phyloP scores from a whole-genome alignment of 2,113 vertebrate genomes.

The Xyrauchen texanus region DNA sequence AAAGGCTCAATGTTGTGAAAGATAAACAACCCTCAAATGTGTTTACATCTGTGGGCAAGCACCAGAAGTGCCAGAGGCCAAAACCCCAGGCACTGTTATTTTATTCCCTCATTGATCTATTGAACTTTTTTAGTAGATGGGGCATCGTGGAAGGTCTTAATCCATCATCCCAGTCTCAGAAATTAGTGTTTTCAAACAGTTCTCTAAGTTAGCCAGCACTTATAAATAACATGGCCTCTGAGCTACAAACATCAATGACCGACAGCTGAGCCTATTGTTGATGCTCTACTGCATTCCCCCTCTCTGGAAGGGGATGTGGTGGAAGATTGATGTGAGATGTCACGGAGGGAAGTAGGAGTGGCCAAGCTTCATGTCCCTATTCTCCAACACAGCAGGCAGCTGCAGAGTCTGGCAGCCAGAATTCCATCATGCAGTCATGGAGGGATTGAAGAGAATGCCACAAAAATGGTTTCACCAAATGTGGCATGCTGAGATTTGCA shows the following conservation, averaged over 20 bases:
- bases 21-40: constrained; percentile 50
- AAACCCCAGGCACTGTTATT: constrained; percentile 26
- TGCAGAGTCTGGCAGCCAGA: constrained; percentile 74
- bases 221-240: constrained; percentile 45
- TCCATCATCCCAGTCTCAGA: constrained; percentile 33
- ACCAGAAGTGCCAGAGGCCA: constrained; percentile 12
- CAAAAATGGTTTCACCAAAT: constrained; percentile 70
- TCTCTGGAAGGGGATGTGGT: constrained; percentile 69
- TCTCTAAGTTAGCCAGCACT: constrained; percentile 31
- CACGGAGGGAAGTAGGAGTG: constrained; percentile 77
- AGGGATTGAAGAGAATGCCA: constrained; percentile 71
- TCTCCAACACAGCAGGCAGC: constrained; percentile 73
- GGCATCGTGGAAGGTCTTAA: constrained; percentile 30
- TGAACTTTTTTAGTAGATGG: constrained; percentile 30
- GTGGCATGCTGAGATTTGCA: constrained; percentile 61
- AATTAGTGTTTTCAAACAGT: constrained; percentile 38
- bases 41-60: constrained; percentile 51
- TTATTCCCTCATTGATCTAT: constrained; percentile 35
- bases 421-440: constrained; percentile 74
- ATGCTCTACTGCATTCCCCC: constrained; percentile 50
- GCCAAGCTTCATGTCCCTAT: constrained; percentile 75
- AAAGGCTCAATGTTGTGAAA: not conserved
- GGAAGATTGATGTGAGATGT: constrained; percentile 82
- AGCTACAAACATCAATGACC: constrained; percentile 38
- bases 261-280: constrained; percentile 33